phyloP scores from a whole-genome alignment of 2,888 invertebrate species.

The Lomographa bimaculata region DNA sequence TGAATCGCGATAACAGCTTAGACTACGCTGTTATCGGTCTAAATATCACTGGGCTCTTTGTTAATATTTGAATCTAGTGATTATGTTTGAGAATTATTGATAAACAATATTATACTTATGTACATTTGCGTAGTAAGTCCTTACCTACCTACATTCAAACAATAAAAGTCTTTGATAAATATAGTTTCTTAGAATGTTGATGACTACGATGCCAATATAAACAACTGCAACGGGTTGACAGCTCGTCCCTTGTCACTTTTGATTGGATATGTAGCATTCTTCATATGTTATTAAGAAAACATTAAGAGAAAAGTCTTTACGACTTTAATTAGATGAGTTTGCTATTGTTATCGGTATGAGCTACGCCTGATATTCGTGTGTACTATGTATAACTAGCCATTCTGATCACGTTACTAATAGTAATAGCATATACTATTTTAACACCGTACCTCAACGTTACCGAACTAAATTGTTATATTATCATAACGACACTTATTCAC shows the following conservation, averaged over 20 bases:
- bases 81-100: constrained; percentile 18
- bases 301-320: no score
- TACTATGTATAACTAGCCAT: no score
- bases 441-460: no score
- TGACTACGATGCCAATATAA: constrained; percentile 11
- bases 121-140: constrained; percentile 13
- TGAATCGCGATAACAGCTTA: constrained; percentile 23
- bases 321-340: no score
- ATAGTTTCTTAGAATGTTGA: constrained; percentile 11
- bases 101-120: no score
- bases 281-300: neutral
- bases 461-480: no score
- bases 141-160: constrained; percentile 11
- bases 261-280: constrained; percentile 13
- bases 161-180: constrained; percentile 16
- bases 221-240: constrained; percentile 12
- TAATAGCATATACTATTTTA: no score
- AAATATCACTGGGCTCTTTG: constrained; percentile 15
- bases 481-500: no score
- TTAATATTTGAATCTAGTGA: constrained; percentile 19
- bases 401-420: no score
- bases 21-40: constrained; percentile 8
- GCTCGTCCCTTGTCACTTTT: constrained; percentile 13
- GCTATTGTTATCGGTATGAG: no score
- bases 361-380: no score